Evolutionary conservation across 2,113 vertebrate species (phyloP).

Genomic region (Oreochromis spilurus): DNA sequence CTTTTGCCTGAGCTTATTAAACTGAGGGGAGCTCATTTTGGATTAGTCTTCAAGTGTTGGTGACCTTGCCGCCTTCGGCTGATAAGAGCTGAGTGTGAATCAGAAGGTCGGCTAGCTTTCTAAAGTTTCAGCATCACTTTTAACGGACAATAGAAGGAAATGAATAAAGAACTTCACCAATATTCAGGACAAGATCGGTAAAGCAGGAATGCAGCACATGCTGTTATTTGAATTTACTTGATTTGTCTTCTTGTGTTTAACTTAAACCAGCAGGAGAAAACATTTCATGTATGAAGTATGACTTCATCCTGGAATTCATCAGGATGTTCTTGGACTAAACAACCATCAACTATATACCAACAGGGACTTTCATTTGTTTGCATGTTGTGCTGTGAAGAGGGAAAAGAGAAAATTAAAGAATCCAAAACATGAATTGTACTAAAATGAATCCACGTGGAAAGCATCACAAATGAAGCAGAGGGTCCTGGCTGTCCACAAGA

Average conservation of each 20-base stretch:
- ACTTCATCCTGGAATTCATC: rapidly evolving
- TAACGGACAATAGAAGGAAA: too few species aligned
- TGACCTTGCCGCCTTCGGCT: not conserved
- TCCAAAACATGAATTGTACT: rapidly evolving
- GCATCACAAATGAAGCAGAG: not conserved
- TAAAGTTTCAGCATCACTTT: not conserved
- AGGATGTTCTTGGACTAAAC: not conserved
- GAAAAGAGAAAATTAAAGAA: not conserved
- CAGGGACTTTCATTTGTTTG: not conserved
- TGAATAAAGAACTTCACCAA: not conserved
- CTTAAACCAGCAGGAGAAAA: not conserved
- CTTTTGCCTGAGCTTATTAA: not conserved
- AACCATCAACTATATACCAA: not conserved
- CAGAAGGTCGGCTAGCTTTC: not conserved
- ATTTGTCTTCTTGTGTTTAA: not conserved
- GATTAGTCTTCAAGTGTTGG: not conserved
- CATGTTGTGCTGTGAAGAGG: rapidly evolving
- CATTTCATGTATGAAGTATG: rapidly evolving
- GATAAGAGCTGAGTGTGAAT: not conserved
- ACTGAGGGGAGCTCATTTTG: not conserved
- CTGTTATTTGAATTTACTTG: not conserved
- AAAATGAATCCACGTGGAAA: not conserved
- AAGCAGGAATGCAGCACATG: not conserved
- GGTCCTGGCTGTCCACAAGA: not conserved
- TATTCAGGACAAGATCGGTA: not conserved